phyloP scores from a whole-genome alignment of 2,113 vertebrate species.

The Platichthys flesus region DNA sequence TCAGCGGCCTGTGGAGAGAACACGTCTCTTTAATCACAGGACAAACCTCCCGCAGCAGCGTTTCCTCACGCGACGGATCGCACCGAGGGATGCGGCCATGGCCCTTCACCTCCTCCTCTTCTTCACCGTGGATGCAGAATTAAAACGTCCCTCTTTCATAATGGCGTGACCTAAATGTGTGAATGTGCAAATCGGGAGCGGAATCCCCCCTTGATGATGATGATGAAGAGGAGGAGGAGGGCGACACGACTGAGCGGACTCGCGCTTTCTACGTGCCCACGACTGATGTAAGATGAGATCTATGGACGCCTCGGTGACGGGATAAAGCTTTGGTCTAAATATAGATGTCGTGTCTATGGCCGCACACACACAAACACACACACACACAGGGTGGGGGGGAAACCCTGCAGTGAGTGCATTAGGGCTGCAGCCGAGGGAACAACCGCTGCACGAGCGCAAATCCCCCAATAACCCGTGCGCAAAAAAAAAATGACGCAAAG shows the following conservation, averaged over 20 bases:
- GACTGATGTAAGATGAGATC: too few relatives aligned
- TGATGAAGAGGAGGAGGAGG: not conserved
- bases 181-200: conserved; percentile 3
- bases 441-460: not conserved
- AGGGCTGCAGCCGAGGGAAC: not conserved
- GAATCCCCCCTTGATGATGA: conserved; percentile 35
- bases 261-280: too few relatives aligned
- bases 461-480: not conserved
- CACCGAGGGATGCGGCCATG: conserved; percentile 44
- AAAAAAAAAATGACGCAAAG: not conserved
- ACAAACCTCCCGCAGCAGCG: conserved; percentile 69
- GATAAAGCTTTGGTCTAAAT: conserved; percentile 72
- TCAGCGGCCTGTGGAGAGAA: conserved; percentile 63
- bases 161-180: conserved; percentile 64
- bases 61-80: conserved; percentile 60
- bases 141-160: not conserved
- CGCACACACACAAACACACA: conserved; percentile 13
- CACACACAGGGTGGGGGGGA: conserved; percentile 26
- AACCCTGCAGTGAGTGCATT: conserved; percentile 60
- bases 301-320: conserved; percentile 32
- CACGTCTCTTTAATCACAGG: conserved; percentile 72
- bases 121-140: conserved; percentile 26
- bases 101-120: not conserved
- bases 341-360: conserved; percentile 69
- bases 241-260: not conserved